Conservation (phyloP, 1,140 invertebrate genomes). For the Megalopta genalis region DNA sequence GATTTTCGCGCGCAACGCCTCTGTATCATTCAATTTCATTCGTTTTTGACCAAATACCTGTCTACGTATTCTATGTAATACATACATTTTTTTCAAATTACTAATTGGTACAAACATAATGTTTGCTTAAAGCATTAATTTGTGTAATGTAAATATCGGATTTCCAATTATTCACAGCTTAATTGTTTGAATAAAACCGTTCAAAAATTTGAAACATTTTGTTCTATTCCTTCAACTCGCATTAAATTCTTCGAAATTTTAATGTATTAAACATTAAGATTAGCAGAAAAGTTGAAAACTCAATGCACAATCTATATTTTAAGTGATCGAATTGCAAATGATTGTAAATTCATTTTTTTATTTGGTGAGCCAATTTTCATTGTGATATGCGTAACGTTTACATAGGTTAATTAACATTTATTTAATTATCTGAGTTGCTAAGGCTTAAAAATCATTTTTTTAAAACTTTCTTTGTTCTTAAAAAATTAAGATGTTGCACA, state of each 20-base stretch:
- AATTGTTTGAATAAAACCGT: too few relatives aligned
- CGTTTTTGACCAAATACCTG: background rate
- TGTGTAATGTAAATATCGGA: too few relatives aligned
- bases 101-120: background rate
- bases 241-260: too few relatives aligned
- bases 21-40: background rate
- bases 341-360: background rate
- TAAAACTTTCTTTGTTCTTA: background rate
- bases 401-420: background rate
- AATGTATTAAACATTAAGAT: too few relatives aligned
- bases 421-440: background rate
- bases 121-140: background rate
- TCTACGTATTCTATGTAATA: background rate
- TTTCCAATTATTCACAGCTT: too few relatives aligned
- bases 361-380: background rate
- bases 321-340: too few relatives aligned
- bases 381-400: background rate
- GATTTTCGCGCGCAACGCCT: conserved; percentile 33
- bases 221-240: too few relatives aligned
- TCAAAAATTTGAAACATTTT: too few relatives aligned
- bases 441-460: too few relatives aligned
- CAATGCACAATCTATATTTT: too few relatives aligned
- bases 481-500: background rate
- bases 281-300: too few relatives aligned
- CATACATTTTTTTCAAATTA: background rate